Evolutionary conservation across 1,140 invertebrate genomes (phyloP).

Genomic region (Melanaphis sacchari): DNA sequence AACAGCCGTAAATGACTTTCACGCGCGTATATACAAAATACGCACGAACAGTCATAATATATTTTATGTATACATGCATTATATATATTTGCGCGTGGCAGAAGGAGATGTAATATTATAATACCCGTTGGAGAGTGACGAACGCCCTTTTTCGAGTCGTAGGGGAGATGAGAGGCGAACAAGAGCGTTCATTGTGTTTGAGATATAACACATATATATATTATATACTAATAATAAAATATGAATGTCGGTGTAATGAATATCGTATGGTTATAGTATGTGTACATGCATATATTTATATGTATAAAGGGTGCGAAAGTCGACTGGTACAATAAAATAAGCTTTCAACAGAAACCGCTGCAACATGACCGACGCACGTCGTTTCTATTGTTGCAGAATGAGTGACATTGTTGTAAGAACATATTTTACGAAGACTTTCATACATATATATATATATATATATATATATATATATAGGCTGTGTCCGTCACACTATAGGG

Average conservation of each 20-base stretch:
- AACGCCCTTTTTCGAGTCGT: not conserved
- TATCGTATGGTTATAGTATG: not conserved
- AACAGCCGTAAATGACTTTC: not conserved
- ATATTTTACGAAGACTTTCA: not conserved
- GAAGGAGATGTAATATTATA: not conserved
- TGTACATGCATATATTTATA: not conserved
- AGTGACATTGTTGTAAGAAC: not conserved
- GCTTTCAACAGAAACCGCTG: not conserved
- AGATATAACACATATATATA: not conserved
- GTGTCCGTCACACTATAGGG: not conserved
- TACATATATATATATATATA: too few relatives aligned
- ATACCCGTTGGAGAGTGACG: not conserved
- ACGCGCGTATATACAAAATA: not conserved
- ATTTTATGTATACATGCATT: not conserved
- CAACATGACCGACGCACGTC: slow-evolving; percentile 28
- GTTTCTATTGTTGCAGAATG: slow-evolving; percentile 31
- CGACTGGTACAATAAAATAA: not conserved
- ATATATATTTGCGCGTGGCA: not conserved
- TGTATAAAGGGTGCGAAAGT: not conserved
- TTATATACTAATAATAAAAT: not conserved
- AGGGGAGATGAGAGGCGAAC: not conserved
- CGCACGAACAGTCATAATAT: not conserved
- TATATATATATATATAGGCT: too few relatives aligned
- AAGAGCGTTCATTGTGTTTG: not conserved
- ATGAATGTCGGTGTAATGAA: slow-evolving; percentile 35